These are phyloP conservation scores for Psittacus erithacus DNA, from an alignment of 2,113 vertebrate genomes.

Conservation along the genomic window DNA sequence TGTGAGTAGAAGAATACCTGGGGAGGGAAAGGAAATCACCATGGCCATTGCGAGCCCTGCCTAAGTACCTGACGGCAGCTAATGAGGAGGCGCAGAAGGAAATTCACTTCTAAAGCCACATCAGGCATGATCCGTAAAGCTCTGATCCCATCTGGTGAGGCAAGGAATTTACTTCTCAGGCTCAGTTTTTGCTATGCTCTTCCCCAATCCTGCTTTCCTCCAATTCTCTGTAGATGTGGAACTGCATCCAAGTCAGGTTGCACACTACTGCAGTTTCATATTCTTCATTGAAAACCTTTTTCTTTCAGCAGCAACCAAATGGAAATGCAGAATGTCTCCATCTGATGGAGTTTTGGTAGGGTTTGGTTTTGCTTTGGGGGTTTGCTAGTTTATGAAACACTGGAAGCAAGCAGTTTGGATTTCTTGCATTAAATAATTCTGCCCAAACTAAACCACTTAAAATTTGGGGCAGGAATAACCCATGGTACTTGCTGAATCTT, in stretches of 20 bases:
- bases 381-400: neutral
- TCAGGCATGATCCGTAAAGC: neutral
- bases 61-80: slow-evolving; percentile 16
- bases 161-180: neutral
- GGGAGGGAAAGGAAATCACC: slow-evolving; percentile 47
- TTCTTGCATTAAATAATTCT: neutral
- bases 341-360: neutral
- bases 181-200: neutral
- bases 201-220: neutral
- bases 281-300: neutral
- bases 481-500: neutral
- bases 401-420: neutral
- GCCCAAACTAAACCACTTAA: neutral
- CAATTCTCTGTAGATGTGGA: neutral
- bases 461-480: neutral
- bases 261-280: neutral
- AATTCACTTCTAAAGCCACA: slow-evolving; percentile 6
- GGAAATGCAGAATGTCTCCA: neutral
- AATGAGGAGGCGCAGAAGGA: neutral
- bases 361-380: neutral
- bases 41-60: neutral
- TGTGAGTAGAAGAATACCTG: slow-evolving; percentile 27
- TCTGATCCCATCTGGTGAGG: neutral
- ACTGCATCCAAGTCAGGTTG: neutral
- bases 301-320: neutral